Base-by-base conservation (phyloP, 2,888 invertebrate species). In the Cataglyphis albicans region DNA sequence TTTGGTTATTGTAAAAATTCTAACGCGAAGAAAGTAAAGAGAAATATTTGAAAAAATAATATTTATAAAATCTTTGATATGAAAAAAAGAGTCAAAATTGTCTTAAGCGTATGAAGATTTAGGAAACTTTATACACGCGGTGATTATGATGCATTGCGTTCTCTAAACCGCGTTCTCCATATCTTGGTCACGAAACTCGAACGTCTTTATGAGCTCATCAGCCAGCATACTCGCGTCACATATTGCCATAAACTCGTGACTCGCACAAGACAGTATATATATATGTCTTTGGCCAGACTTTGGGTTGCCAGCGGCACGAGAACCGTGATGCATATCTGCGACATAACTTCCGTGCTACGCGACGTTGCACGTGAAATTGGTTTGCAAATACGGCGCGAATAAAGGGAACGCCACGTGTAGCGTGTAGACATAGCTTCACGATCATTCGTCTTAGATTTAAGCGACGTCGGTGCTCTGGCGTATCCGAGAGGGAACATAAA, bases 401-500 rank as follows among this genome's bases (percentile, higher is more conserved):
- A 83, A 86, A 84, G 86, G 80, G 80, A 82, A 61, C 48, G 84
- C 64, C 86, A 84, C 84, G 86, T 86, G 84, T 88, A 86, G 81
- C 87, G 86, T 83, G 88, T 82, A 86, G 83, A 83, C 87, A 83
- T 81, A 87, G 75, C 81, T 78, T 83, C 76, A 67, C 59, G 52
- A 87, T 82, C 86, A 90, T 90, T 90, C 88, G 87, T 90, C 89
- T 90, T 90, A 76, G 87, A 90, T 87, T 90, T 90, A 89, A 89
- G 88, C 87, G 87, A 81, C 80, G 55, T 52, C 52, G 72, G 84
- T 87, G 82, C 83, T 87, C 86, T 80, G 70, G 38, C 64, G 83
- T 75, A 87, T 81, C 57, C 74, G 81, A 21, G 55, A 32, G 48
- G 44, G 78, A 25, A 52, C 25, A 64, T 52, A 67, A 64, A 44